Conservation (phyloP, 2,797 vertebrate species). For the Typhlichthys subterraneus region DNA sequence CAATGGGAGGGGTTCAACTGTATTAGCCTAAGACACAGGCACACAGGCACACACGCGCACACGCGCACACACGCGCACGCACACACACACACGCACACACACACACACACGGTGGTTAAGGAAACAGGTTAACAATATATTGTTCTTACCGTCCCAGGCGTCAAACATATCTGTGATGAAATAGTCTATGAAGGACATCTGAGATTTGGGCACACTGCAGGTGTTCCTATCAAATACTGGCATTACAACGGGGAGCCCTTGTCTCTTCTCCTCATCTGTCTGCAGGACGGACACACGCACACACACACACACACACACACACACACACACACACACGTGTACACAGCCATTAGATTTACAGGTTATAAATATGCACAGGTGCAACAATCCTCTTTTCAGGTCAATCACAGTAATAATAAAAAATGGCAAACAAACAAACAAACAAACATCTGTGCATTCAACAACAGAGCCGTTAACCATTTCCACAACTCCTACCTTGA, state of each 20-base stretch:
- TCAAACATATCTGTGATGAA: constrained; percentile 98
- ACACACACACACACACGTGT: neutral
- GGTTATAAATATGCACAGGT: too few relatives aligned
- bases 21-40: too few relatives aligned
- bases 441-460: too few relatives aligned
- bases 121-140: too few relatives aligned
- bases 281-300: constrained; percentile 56
- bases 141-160: constrained; percentile 91
- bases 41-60: neutral
- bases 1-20: neutral
- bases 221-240: constrained; percentile 94
- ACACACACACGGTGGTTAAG: too few relatives aligned
- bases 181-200: constrained; percentile 97
- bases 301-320: constrained; percentile 34
- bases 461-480: too few relatives aligned
- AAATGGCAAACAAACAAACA: too few relatives aligned
- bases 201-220: constrained; percentile 95
- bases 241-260: constrained; percentile 93
- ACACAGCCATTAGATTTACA: too few relatives aligned
- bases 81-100: neutral
- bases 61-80: neutral
- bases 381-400: too few relatives aligned
- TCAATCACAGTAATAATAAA: too few relatives aligned
- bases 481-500: too few relatives aligned
- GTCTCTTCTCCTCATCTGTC: constrained; percentile 95